Percentiles rank a stretch among this genome's conserved stretches.
These are phyloP conservation scores for Oreochromis grahami DNA, from an alignment of 2,797 vertebrate genomes.

Conservation along the genomic window DNA sequence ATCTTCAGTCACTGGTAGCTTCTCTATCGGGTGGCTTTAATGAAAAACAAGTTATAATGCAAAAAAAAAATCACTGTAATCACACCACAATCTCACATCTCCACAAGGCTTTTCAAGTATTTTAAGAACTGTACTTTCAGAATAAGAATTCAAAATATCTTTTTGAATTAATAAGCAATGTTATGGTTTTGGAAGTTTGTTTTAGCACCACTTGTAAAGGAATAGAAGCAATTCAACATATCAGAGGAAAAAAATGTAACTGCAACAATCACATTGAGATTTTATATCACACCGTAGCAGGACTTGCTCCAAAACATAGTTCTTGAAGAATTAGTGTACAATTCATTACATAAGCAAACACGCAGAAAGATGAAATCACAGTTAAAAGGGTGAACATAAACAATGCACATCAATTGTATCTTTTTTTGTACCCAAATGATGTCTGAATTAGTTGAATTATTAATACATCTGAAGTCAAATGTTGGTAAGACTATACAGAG, in stretches of 20 bases:
- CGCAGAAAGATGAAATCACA: slow-evolving; percentile 1
- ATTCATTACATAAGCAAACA: not conserved
- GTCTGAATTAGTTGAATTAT: not conserved
- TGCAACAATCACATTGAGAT: not conserved
- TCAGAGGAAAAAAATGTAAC: not conserved
- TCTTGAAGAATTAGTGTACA: not conserved
- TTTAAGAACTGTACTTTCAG: not conserved
- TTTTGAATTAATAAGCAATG: not conserved
- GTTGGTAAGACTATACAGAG: not conserved
- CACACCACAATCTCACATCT: not conserved
- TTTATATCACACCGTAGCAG: not conserved
- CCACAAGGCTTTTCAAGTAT: not conserved
- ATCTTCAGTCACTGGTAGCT: not conserved
- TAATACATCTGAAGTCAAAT: not conserved
- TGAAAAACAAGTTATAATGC: not conserved
- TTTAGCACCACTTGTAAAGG: not conserved
- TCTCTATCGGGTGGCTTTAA: not conserved
- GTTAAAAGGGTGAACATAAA: slow-evolving; percentile 2
- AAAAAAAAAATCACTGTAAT: not conserved
- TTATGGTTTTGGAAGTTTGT: not conserved
- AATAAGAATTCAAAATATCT: not conserved
- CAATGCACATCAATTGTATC: not conserved
- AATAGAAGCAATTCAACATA: not conserved
- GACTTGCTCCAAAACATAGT: not conserved
- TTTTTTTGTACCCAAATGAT: not conserved